Evolutionary conservation across 2,888 invertebrate species (phyloP).

Genomic region (Hermaeophaga mercurialis): DNA sequence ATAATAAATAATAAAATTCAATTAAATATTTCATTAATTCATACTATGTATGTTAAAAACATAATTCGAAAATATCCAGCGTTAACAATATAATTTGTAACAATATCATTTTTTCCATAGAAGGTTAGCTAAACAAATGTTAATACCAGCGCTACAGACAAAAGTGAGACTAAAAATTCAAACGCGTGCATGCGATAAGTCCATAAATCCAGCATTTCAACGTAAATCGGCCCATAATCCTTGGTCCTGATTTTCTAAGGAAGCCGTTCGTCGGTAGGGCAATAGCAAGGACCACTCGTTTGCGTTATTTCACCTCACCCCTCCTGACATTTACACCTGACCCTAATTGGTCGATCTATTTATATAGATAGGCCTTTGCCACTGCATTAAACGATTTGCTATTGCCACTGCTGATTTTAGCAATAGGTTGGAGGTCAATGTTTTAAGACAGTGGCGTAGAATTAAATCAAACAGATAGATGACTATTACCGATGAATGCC

Average conservation of each 20-base stretch:
- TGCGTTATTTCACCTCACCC: slow-evolving; percentile 6
- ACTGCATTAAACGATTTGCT: neutral
- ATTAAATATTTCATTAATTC: too few relatives aligned
- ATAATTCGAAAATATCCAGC: too few relatives aligned
- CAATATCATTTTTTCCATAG: too few relatives aligned
- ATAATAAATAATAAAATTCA: too few relatives aligned
- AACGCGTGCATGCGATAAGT: neutral
- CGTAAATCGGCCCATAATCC: slow-evolving; percentile 5
- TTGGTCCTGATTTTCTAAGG: slow-evolving; percentile 1
- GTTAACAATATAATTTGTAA: too few relatives aligned
- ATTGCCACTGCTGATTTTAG: neutral
- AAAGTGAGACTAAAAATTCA: neutral
- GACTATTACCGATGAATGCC: too few relatives aligned
- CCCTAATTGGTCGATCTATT: slow-evolving; percentile 20
- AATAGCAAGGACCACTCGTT: neutral
- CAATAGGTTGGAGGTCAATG: neutral
- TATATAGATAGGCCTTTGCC: slow-evolving; percentile 5
- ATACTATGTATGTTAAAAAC: too few relatives aligned
- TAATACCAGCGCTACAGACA: neutral
- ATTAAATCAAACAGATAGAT: too few relatives aligned
- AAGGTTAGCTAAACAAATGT: too few relatives aligned
- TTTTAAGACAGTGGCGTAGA: too few relatives aligned
- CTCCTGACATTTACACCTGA: slow-evolving; percentile 25
- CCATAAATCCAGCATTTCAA: slow-evolving; percentile 8
- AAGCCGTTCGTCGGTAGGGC: neutral